Conservation (phyloP, 1,140 invertebrate species). For the Acromyrmex echinatior region DNA sequence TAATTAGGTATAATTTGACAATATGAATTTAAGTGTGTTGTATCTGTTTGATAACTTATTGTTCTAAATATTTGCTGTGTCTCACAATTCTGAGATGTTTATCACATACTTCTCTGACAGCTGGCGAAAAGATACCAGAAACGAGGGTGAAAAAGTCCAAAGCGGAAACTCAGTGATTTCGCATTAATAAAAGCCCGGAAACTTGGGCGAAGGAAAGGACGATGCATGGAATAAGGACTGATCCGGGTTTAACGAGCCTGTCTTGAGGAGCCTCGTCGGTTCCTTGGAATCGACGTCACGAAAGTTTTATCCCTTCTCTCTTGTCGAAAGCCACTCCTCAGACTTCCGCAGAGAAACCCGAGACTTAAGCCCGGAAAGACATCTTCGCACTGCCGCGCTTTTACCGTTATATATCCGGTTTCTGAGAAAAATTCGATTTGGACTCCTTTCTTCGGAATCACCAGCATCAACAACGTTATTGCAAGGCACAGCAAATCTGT, state of each 20-base stretch:
- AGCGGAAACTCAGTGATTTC: conserved; percentile 49
- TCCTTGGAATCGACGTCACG: conserved; percentile 64
- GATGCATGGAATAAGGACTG: conserved; percentile 38
- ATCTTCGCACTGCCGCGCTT: conserved; percentile 13
- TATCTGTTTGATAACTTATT: background rate
- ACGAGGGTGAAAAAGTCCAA: conserved; percentile 22
- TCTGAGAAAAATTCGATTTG: conserved; percentile 50
- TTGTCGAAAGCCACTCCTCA: conserved; percentile 58
- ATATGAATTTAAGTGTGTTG: no score
- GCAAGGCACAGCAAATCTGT: conserved; percentile 32
- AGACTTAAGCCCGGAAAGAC: conserved; percentile 9
- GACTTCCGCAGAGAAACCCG: conserved; percentile 44
- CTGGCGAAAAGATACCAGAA: background rate
- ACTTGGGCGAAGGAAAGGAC: background rate
- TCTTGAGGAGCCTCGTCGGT: conserved; percentile 40
- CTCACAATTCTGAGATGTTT: conserved; percentile 4
- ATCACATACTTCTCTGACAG: background rate
- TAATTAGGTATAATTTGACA: no score
- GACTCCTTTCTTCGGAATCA: conserved; percentile 18
- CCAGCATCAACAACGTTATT: background rate
- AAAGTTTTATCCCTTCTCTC: conserved; percentile 63
- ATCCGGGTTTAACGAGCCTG: conserved; percentile 72
- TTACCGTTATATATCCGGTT: conserved; percentile 45
- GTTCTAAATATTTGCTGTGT: background rate
- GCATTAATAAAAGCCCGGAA: conserved; percentile 58